Evolutionary conservation across 2,113 vertebrate genomes (phyloP).

Genomic region (Heptranchias perlo): DNA sequence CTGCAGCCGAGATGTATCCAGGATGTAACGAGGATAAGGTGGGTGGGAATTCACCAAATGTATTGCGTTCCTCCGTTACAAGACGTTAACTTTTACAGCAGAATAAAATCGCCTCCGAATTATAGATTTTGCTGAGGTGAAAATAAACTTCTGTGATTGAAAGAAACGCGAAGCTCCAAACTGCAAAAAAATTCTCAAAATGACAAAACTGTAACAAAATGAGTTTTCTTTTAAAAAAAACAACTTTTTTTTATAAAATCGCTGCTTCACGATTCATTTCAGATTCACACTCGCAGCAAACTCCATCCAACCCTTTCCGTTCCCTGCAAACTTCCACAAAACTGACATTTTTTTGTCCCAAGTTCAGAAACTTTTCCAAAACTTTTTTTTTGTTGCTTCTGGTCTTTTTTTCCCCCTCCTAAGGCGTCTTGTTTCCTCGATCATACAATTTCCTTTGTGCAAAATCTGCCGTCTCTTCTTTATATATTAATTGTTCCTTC

Average conservation of each 20-base stretch:
- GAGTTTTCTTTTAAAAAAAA: background rate
- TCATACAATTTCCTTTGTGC: background rate
- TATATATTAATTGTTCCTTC: background rate
- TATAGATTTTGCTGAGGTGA: background rate
- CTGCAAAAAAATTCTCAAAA: background rate
- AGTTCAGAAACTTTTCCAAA: slow-evolving; percentile 16
- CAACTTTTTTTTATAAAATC: background rate
- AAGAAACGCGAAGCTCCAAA: background rate
- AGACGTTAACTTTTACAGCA: background rate
- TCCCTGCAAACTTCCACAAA: background rate
- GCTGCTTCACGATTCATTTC: background rate
- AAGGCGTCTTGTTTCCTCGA: background rate
- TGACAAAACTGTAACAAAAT: background rate
- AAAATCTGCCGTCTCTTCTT: background rate
- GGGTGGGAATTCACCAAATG: background rate
- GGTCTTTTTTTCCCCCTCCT: background rate
- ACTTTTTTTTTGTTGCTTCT: background rate
- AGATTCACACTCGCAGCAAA: background rate
- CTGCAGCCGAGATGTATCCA: background rate
- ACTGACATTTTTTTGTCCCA: background rate
- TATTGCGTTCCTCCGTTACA: background rate
- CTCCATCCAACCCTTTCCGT: background rate
- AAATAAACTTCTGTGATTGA: background rate
- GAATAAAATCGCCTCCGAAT: background rate
- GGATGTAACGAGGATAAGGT: background rate